Percentiles rank a stretch among this genome's conserved stretches.
Conservation (phyloP, 2,888 invertebrate species). For the Melanargia galathea region DNA sequence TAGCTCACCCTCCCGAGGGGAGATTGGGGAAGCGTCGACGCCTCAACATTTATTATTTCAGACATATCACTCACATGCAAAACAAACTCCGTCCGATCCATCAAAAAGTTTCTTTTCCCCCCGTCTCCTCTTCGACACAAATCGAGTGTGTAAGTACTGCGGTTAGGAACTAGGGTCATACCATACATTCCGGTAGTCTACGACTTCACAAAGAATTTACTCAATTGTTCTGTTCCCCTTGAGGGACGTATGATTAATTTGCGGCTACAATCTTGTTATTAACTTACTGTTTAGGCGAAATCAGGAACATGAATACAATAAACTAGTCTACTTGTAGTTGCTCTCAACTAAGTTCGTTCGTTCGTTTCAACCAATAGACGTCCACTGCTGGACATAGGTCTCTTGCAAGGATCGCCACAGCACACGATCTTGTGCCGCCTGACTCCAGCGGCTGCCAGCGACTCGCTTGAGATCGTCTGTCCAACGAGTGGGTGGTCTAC, state of each 20-base stretch:
- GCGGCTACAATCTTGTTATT: conserved; percentile 33
- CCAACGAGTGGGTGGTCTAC: too few relatives aligned
- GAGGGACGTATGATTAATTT: conserved; percentile 38
- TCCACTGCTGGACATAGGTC: too few relatives aligned
- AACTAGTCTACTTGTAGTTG: neutral
- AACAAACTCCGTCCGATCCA: conserved; percentile 82
- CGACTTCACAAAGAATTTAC: conserved; percentile 34
- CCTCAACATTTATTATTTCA: conserved; percentile 83
- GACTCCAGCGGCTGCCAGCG: too few relatives aligned
- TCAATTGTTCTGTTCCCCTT: conserved; percentile 27
- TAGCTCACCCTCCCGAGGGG: conserved; percentile 73
- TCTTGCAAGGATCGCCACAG: too few relatives aligned
- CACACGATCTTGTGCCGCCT: too few relatives aligned
- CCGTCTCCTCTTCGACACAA: conserved; percentile 61
- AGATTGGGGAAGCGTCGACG: conserved; percentile 75
- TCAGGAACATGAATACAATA: conserved; percentile 2
- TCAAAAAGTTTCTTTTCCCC: conserved; percentile 74
- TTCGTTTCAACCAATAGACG: too few relatives aligned
- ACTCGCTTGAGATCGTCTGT: too few relatives aligned
- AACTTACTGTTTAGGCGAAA: conserved; percentile 19
- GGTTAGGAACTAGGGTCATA: conserved; percentile 52
- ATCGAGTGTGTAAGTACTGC: conserved; percentile 79
- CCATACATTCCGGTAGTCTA: conserved; percentile 25
- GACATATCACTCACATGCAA: conserved; percentile 83
- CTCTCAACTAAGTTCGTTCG: conserved; percentile 4